These are phyloP conservation scores for Rhamnusium bicolor DNA, from an alignment of 2,888 invertebrate species.

Conservation along the genomic window DNA sequence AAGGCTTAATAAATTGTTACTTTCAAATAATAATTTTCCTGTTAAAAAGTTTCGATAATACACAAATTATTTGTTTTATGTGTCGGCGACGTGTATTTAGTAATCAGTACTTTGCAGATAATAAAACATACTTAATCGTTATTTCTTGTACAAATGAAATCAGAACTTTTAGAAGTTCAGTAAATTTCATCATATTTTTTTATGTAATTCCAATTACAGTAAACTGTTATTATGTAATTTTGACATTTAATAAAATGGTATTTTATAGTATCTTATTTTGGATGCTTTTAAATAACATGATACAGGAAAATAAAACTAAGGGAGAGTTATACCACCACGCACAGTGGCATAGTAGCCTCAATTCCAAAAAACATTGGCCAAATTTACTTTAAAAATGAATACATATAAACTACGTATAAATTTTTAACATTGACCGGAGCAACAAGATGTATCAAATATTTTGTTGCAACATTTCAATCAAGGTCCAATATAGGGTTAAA, in stretches of 20 bases:
- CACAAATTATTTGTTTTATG: not conserved
- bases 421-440: no score
- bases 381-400: no score
- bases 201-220: not conserved
- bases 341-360: no score
- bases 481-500: no score
- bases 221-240: not conserved
- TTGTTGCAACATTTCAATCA: no score
- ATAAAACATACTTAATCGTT: not conserved
- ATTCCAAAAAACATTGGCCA: no score
- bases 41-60: not conserved
- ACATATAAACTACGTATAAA: no score
- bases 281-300: not conserved
- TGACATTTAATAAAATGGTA: not conserved
- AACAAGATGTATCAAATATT: no score
- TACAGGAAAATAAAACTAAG: not conserved
- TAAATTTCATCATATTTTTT: not conserved
- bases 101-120: not conserved
- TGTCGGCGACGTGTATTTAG: not conserved
- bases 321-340: no score
- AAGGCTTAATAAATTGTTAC: not conserved
- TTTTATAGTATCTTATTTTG: not conserved
- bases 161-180: not conserved
- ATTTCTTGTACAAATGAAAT: not conserved
- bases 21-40: not conserved